Conservation (phyloP, 2,888 invertebrate genomes). For the Drosophila multiciliata region DNA sequence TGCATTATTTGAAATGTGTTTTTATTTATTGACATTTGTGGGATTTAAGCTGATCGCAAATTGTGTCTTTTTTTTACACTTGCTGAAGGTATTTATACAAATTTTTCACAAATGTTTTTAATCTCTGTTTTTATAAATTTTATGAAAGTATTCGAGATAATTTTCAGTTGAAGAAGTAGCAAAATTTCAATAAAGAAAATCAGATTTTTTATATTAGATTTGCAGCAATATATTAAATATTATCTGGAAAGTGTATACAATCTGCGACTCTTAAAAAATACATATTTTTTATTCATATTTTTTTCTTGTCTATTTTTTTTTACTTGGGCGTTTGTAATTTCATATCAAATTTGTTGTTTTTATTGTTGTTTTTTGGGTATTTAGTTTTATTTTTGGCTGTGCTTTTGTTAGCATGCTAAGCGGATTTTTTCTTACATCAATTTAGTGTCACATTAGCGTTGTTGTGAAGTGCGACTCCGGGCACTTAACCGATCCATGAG, state of each 20-base stretch:
- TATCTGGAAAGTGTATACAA: conserved; percentile 3
- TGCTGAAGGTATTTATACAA: not conserved
- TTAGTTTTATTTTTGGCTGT: conserved; percentile 66
- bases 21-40: conserved; percentile 57
- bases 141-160: not conserved
- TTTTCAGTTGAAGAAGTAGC: not conserved
- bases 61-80: not conserved
- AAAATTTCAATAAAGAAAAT: not conserved
- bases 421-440: conserved; percentile 79
- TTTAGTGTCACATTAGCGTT: conserved; percentile 78
- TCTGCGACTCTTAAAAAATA: not conserved
- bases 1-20: conserved; percentile 73
- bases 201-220: not conserved
- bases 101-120: not conserved
- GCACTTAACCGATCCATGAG: conserved; percentile 28
- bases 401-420: conserved; percentile 69
- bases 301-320: conserved; percentile 3
- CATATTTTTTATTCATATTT: not conserved
- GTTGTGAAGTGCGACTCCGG: conserved; percentile 58
- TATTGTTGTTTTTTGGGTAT: conserved; percentile 35
- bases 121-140: not conserved
- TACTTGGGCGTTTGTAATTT: conserved; percentile 73
- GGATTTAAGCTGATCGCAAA: conserved; percentile 64
- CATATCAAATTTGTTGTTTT: conserved; percentile 48
- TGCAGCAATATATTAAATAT: not conserved